Evolutionary conservation across 2,888 invertebrate genomes (phyloP).

Genomic region (Eristalinus aeneus): DNA sequence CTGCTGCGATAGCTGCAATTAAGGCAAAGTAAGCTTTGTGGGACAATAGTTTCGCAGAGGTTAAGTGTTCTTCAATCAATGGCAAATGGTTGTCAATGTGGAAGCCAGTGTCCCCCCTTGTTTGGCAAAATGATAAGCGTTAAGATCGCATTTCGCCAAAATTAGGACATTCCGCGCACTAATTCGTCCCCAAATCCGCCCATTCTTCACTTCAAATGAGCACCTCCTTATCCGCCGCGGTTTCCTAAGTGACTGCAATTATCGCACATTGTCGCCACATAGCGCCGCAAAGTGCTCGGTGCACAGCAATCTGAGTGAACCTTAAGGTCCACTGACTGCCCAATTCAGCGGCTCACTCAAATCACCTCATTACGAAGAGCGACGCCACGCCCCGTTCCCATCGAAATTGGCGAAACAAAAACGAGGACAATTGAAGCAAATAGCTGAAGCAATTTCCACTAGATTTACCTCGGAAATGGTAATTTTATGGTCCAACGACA

Average conservation of each 20-base stretch:
- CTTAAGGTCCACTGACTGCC: slow-evolving; percentile 6
- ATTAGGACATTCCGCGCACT: neutral
- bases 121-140: too few relatives aligned
- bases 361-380: neutral
- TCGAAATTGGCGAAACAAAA: neutral
- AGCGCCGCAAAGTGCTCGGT: neutral
- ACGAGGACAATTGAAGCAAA: neutral
- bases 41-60: too few relatives aligned
- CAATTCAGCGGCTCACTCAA: neutral
- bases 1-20: too few relatives aligned
- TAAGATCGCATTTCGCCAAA: neutral
- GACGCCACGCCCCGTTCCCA: too few relatives aligned
- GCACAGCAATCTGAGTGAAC: neutral
- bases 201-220: neutral
- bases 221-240: neutral
- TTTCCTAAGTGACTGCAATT: neutral
- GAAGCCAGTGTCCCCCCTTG: too few relatives aligned
- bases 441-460: neutral
- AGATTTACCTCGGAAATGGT: slow-evolving; percentile 12
- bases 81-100: too few relatives aligned
- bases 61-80: too few relatives aligned
- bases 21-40: too few relatives aligned
- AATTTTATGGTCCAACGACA: slow-evolving; percentile 3
- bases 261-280: neutral
- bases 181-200: neutral